A percentile compares a stretch with the other conserved stretches of the same genome.
These are phyloP conservation scores for Selene dorsalis DNA, from an alignment of 2,797 vertebrate genomes.

Conservation along the genomic window DNA sequence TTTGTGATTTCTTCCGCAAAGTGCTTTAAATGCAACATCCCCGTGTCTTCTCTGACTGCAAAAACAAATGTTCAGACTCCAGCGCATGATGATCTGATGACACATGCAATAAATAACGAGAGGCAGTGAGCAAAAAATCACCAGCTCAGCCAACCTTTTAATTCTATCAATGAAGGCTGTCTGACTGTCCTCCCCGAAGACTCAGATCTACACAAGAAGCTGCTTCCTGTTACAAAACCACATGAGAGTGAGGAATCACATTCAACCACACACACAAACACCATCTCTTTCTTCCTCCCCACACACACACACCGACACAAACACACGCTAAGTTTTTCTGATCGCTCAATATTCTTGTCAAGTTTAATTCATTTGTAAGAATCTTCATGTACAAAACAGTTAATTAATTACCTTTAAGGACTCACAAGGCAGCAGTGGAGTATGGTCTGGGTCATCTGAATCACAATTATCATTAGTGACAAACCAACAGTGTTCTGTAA, in stretches of 20 bases:
- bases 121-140: neutral
- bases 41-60: neutral
- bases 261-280: neutral
- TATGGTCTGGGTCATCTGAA: too few relatives aligned
- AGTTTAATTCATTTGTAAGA: too few relatives aligned
- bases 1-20: too few relatives aligned
- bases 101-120: neutral
- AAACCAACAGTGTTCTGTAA: too few relatives aligned
- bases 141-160: neutral
- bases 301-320: neutral
- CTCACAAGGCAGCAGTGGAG: too few relatives aligned
- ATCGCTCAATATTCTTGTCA: too few relatives aligned
- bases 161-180: neutral
- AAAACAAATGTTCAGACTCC: neutral
- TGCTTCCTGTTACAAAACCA: neutral
- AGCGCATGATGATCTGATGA: constrained; percentile 31
- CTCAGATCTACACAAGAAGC: neutral
- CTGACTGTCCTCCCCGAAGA: neutral
- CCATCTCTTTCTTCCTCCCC: neutral
- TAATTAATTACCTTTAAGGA: too few relatives aligned
- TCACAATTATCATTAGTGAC: too few relatives aligned
- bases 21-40: neutral
- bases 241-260: neutral
- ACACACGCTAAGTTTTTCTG: neutral
- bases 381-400: too few relatives aligned